Conservation (phyloP, 2,888 invertebrate genomes). For the Ochropacha duplaris region DNA sequence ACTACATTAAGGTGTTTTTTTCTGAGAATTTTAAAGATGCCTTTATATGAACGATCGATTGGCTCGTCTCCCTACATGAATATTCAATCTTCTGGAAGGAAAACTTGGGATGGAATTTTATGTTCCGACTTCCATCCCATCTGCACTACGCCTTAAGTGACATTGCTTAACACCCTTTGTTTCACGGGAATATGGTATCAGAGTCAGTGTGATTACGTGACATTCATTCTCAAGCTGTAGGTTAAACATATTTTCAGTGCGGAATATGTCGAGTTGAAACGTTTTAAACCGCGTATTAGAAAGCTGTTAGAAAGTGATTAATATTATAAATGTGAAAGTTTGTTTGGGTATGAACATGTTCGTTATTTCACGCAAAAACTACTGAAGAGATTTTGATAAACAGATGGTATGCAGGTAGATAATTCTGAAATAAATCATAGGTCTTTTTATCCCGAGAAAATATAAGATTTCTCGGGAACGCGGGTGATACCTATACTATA, state of each 20-base stretch:
- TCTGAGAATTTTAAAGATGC: background rate
- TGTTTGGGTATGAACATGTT: too few relatives aligned
- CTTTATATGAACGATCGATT: slow-evolving; percentile 34
- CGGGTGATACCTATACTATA: too few relatives aligned
- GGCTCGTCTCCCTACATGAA: slow-evolving; percentile 44
- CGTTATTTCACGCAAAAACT: too few relatives aligned
- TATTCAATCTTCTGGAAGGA: slow-evolving; percentile 62
- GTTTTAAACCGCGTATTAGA: too few relatives aligned
- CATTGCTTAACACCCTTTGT: slow-evolving; percentile 42
- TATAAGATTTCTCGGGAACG: too few relatives aligned
- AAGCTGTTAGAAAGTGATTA: too few relatives aligned
- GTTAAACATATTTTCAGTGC: slow-evolving; percentile 7
- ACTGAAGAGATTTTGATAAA: too few relatives aligned
- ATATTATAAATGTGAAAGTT: too few relatives aligned
- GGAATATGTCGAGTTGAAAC: too few relatives aligned
- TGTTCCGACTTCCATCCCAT: slow-evolving; percentile 23
- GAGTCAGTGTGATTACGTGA: slow-evolving; percentile 25
- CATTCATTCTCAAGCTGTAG: slow-evolving; percentile 14
- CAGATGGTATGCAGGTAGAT: too few relatives aligned
- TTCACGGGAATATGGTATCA: slow-evolving; percentile 28
- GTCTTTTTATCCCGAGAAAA: too few relatives aligned
- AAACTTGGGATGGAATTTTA: slow-evolving; percentile 46
- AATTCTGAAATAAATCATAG: too few relatives aligned
- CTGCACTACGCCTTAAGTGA: slow-evolving; percentile 32
- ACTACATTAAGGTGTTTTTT: background rate